Conservation (phyloP, 2,113 vertebrate species). For the Pongo abelii region DNA sequence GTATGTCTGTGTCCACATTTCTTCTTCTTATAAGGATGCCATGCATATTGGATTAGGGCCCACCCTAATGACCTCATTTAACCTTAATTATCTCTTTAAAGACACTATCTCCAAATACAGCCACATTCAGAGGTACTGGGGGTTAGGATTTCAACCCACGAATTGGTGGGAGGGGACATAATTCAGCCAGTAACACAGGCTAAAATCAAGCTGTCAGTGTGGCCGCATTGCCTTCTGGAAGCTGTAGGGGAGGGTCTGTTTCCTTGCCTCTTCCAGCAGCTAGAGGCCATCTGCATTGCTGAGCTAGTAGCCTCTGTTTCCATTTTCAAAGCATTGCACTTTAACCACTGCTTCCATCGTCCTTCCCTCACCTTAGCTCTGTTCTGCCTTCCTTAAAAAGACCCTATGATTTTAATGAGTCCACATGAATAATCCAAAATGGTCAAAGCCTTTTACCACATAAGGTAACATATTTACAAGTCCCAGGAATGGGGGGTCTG, state of each 20-base stretch:
- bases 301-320: background rate
- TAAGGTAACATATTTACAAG: background rate
- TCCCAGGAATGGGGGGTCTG: background rate
- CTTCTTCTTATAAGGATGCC: background rate
- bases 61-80: background rate
- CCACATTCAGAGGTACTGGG: background rate
- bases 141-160: background rate
- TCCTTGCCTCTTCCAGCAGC: background rate
- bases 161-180: background rate
- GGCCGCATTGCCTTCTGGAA: no score
- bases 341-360: background rate
- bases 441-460: background rate
- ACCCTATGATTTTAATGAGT: background rate
- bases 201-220: background rate
- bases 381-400: no score
- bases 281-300: background rate
- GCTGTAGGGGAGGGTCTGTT: background rate
- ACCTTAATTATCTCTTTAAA: background rate
- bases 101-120: background rate
- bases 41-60: background rate
- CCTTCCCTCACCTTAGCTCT: background rate
- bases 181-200: background rate
- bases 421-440: no score
- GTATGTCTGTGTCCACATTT: background rate
- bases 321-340: background rate